phyloP scores from a whole-genome alignment of 2,888 invertebrate genomes.

The Zeuzera pyrina region DNA sequence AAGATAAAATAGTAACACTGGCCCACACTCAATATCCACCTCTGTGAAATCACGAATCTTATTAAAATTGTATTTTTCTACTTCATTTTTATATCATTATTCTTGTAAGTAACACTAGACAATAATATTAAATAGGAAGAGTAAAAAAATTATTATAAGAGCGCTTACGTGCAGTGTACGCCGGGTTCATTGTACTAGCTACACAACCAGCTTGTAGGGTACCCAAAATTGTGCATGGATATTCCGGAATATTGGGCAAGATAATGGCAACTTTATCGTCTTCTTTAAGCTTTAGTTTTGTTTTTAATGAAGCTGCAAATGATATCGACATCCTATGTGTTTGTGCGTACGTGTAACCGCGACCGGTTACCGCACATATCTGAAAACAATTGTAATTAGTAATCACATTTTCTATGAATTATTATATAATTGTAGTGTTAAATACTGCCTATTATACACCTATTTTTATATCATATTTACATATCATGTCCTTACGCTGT shows the following conservation, averaged over 20 bases:
- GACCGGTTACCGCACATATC: conserved; percentile 83
- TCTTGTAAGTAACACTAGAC: no score
- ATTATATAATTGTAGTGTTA: no score
- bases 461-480: no score
- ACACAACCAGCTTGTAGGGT: conserved; percentile 78
- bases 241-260: conserved; percentile 85
- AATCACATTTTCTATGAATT: no score
- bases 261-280: conserved; percentile 80
- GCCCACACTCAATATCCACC: no score
- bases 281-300: conserved; percentile 75
- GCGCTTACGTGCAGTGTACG: conserved; percentile 51
- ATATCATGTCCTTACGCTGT: no score
- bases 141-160: neutral
- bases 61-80: no score
- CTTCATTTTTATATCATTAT: no score
- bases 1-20: no score
- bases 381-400: conserved; percentile 33
- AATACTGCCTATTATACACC: no score
- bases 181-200: conserved; percentile 81
- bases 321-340: conserved; percentile 74
- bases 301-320: conserved; percentile 76
- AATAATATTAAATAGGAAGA: no score
- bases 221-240: conserved; percentile 76
- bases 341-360: conserved; percentile 80
- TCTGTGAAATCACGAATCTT: no score